phyloP scores from a whole-genome alignment of 1,140 invertebrate genomes.

The Rhyacophila brunnea region DNA sequence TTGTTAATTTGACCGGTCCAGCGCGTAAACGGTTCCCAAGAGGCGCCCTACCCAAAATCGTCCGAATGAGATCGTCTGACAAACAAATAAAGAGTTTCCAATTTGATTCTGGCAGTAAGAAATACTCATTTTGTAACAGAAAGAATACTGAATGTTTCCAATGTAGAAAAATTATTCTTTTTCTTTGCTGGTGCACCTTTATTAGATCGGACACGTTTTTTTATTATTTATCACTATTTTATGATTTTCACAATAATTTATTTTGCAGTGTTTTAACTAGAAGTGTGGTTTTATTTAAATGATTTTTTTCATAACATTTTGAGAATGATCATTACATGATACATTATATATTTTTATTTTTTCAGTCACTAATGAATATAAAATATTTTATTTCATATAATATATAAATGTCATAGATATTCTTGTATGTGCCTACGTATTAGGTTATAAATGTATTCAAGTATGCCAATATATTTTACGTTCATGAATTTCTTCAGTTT shows the following conservation, averaged over 20 bases:
- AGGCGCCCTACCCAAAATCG: slow-evolving; percentile 55
- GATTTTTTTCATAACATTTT: background rate
- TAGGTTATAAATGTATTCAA: no score
- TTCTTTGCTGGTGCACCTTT: slow-evolving; percentile 28
- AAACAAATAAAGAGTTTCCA: slow-evolving; percentile 57
- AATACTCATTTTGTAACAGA: slow-evolving; percentile 28
- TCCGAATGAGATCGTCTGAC: slow-evolving; percentile 54
- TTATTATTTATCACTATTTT: slow-evolving; percentile 7
- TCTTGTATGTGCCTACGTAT: no score
- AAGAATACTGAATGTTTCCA: slow-evolving; percentile 16
- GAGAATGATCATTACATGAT: background rate
- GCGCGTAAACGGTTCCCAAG: slow-evolving; percentile 42
- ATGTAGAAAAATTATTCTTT: slow-evolving; percentile 24
- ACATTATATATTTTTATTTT: no score
- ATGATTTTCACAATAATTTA: slow-evolving; percentile 14
- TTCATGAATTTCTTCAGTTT: no score
- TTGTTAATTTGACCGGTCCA: slow-evolving; percentile 36
- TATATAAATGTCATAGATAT: no score
- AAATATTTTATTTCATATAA: no score
- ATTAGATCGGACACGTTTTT: slow-evolving; percentile 21
- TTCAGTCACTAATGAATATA: no score
- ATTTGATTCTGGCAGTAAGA: slow-evolving; percentile 59
- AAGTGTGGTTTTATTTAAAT: background rate
- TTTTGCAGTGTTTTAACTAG: slow-evolving; percentile 10
- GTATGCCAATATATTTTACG: no score